Evolutionary conservation across 2,888 invertebrate species (phyloP).

Genomic region (Dasypolia templi): DNA sequence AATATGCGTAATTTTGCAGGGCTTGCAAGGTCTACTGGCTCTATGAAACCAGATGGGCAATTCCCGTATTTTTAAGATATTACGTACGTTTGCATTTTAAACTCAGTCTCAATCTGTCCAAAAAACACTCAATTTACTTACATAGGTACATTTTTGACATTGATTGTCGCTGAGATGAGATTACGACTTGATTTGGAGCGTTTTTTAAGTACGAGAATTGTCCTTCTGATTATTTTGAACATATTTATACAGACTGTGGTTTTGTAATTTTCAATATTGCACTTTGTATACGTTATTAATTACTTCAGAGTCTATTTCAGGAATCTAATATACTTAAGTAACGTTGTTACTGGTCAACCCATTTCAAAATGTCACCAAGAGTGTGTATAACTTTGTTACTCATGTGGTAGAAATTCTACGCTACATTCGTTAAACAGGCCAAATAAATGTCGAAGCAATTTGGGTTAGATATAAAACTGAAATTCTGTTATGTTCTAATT

Average conservation of each 20-base stretch:
- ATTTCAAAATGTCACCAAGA: constrained; percentile 37
- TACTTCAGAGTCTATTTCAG: constrained; percentile 15
- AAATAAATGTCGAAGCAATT: constrained; percentile 68
- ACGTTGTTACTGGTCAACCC: constrained; percentile 33
- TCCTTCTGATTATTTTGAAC: constrained; percentile 7
- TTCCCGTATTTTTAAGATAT: too few species aligned
- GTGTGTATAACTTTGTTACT: constrained; percentile 28
- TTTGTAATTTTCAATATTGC: neutral
- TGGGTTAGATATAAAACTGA: constrained; percentile 65
- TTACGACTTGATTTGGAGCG: too few species aligned
- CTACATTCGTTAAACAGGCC: constrained; percentile 61
- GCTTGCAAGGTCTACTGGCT: neutral
- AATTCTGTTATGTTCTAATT: constrained; percentile 66
- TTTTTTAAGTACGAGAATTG: too few species aligned
- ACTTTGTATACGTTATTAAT: neutral
- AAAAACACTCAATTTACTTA: too few species aligned
- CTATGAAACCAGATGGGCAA: too few species aligned
- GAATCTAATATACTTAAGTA: constrained; percentile 20
- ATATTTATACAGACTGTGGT: neutral
- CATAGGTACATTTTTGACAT: too few species aligned
- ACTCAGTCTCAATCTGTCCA: too few species aligned
- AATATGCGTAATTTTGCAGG: neutral
- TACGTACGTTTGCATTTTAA: too few species aligned
- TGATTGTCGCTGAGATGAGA: too few species aligned
- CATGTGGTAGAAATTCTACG: constrained; percentile 51